These are phyloP conservation scores for Rhabdomys pumilio DNA, from an alignment of 2,797 vertebrate genomes.

Conservation along the genomic window DNA sequence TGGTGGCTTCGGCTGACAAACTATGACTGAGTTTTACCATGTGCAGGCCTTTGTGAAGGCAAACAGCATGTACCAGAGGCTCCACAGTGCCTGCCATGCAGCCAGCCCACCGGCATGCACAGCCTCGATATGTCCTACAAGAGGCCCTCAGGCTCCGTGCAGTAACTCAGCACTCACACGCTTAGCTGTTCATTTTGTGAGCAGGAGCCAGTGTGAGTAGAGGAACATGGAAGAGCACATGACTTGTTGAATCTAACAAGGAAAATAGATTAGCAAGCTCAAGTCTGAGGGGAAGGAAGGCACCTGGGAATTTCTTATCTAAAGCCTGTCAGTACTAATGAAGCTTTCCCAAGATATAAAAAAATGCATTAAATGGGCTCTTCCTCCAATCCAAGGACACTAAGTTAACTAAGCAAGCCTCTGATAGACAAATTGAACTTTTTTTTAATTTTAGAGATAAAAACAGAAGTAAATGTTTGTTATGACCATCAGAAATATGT, in stretches of 20 bases:
- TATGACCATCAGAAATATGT: slow-evolving; percentile 33
- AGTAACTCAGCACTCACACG: not conserved
- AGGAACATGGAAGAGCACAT: not conserved
- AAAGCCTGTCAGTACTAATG: not conserved
- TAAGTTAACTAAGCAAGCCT: not conserved
- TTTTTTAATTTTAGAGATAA: slow-evolving; percentile 25
- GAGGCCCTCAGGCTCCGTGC: not conserved
- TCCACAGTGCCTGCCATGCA: not conserved
- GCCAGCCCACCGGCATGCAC: not conserved
- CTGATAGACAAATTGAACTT: not conserved
- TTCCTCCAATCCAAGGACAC: not conserved
- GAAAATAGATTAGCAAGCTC: not conserved
- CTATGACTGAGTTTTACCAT: not conserved
- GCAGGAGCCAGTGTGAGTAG: not conserved
- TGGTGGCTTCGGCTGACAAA: not conserved
- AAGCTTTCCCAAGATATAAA: slow-evolving; percentile 33
- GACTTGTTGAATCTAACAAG: slow-evolving; percentile 43
- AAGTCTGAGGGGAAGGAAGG: not conserved
- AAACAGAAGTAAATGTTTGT: slow-evolving; percentile 32
- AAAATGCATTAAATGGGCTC: not conserved
- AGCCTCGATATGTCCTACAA: not conserved
- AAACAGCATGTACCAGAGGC: slow-evolving; percentile 50
- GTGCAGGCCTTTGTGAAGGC: not conserved
- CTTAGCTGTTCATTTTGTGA: not conserved
- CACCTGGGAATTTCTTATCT: not conserved